Base-by-base conservation (phyloP, 2,888 invertebrate genomes). In the Anodontia alba region DNA sequence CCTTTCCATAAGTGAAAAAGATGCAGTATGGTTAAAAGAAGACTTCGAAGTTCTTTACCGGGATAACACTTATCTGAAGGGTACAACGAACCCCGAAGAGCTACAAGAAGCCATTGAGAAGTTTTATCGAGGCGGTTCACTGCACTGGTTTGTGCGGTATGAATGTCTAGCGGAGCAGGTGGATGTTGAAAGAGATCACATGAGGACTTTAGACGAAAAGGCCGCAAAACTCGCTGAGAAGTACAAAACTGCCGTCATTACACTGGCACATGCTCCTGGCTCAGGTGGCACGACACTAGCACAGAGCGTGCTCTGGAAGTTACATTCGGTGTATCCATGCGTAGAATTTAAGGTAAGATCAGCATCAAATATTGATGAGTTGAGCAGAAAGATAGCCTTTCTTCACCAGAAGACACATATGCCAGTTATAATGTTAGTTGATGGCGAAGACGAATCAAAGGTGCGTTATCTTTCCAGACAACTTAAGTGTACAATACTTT, bases 241-340 rank as follows among this genome's bases (percentile, higher is more conserved):
- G 23, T 81, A 66, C 73, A 87, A 74, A 73, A 57, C 83, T 15
- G 74, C 69, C 0, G 33, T 79, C 20, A 75, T 88, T 54, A 80
- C 78, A 15, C 31, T 88, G 3, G 74, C 70, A 17, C 88, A 88
- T 74, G 84, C 88, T 0, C 88, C 88, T 7, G 88, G 88, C n/a
- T 76, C 84, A 12, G 88, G 88, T 36, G 88, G 88, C 15, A 86
- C 88, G 33, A 88, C 87, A 15, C 57, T 87, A 43, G 83, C 86
- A 23, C 88, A 88, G 69, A 69, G 83, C 49, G 75, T 86, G n/a
- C 49, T 87, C 20, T 88, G 87, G 86, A 80, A 86, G n/a, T 67
- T 87, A 17, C 81, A 74, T 1, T 36, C 54, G 20, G 67, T n/a
- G 38, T 33, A 76, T 12, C 87, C 88, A 49, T 87, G 86, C 29